phyloP scores from a whole-genome alignment of 2,113 vertebrate genomes.

The Progne subis region DNA sequence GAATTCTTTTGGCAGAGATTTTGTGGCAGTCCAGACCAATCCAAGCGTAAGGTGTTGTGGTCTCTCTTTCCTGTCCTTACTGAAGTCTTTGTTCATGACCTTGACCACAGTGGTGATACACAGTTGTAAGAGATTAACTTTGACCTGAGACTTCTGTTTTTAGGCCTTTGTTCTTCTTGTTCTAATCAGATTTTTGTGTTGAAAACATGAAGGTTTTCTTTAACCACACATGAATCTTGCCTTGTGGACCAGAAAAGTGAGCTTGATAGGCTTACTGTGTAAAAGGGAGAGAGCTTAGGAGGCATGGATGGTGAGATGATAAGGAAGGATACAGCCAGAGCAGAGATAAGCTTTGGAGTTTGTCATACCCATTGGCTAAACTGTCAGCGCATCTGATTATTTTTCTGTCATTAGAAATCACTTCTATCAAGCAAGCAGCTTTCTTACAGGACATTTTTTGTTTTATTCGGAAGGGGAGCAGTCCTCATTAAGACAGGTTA shows the following conservation, averaged over 20 bases:
- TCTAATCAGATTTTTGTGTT: not conserved
- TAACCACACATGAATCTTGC: not conserved
- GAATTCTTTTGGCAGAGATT: not conserved
- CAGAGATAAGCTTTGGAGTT: not conserved
- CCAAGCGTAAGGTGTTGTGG: not conserved
- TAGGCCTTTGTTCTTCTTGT: not conserved
- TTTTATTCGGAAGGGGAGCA: rapidly evolving
- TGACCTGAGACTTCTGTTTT: not conserved
- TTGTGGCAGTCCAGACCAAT: not conserved
- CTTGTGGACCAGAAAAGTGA: not conserved
- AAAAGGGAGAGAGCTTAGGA: not conserved
- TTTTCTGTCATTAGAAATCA: not conserved
- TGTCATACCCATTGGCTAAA: not conserved
- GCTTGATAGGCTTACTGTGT: not conserved
- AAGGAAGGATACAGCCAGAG: not conserved
- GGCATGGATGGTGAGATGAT: not conserved
- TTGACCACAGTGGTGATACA: not conserved
- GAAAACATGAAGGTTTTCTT: not conserved
- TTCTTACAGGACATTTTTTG: not conserved
- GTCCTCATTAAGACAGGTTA: not conserved
- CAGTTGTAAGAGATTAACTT: not conserved
- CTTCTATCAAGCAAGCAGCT: not conserved
- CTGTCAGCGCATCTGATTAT: not conserved
- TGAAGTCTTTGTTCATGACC: not conserved
- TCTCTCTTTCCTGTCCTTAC: not conserved